Evolutionary conservation across 2,888 invertebrate species (phyloP).

Genomic region (Pollenia angustigena): DNA sequence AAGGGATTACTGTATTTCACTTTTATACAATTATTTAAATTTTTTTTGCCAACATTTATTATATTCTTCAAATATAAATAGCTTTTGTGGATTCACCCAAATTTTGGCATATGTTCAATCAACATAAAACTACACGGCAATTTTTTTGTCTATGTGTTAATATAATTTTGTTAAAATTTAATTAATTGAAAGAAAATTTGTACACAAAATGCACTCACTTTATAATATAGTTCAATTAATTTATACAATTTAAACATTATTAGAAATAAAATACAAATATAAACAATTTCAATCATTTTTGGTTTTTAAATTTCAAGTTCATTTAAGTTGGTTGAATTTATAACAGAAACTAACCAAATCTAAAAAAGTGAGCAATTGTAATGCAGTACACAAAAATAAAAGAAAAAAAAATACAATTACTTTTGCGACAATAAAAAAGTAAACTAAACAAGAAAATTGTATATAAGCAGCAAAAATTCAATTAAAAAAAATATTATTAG

Average conservation of each 20-base stretch:
- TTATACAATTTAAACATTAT: slow-evolving; percentile 63
- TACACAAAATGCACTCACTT: slow-evolving; percentile 58
- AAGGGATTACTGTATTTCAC: too few species aligned
- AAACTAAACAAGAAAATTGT: slow-evolving; percentile 47
- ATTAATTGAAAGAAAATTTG: too few species aligned
- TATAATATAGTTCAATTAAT: slow-evolving; percentile 61
- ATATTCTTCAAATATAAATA: background rate
- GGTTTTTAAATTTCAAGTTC: slow-evolving; percentile 58
- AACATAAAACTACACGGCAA: background rate
- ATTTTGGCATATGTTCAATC: background rate
- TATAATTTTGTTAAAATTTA: too few species aligned
- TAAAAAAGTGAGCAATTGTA: slow-evolving; percentile 14
- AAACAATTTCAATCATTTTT: slow-evolving; percentile 68
- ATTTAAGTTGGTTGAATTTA: slow-evolving; percentile 54
- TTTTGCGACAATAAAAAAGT: slow-evolving; percentile 36
- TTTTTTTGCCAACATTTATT: background rate
- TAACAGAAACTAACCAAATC: slow-evolving; percentile 46
- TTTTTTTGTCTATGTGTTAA: too few species aligned
- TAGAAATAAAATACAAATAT: slow-evolving; percentile 60
- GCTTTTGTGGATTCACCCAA: slow-evolving; percentile 12
- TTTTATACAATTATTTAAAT: background rate
- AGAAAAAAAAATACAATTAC: slow-evolving; percentile 53
- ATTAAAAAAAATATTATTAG: background rate
- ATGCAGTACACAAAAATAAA: background rate
- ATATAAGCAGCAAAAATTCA: background rate